Evolutionary conservation across 2,888 invertebrate genomes (phyloP), one percentile per base, ranked within the genome.

Genomic region (Anticlea derivata): DNA sequence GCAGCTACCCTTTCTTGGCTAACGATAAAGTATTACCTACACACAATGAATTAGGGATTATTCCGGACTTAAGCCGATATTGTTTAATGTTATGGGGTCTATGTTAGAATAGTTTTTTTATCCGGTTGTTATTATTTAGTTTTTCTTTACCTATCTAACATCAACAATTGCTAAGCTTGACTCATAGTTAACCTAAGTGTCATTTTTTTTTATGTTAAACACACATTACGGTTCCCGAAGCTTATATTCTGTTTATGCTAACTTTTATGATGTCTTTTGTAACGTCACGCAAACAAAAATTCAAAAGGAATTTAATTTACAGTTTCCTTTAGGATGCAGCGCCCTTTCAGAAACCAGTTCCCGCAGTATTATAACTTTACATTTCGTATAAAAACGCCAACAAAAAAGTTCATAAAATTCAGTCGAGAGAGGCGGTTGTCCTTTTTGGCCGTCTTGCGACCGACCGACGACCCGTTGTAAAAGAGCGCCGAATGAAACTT

Each of bases 361-460:
- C 73, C 61, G 72, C 66, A 65, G 70, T 70, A 65, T 68, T 73
- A 65, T 68, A 76, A 73, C 76, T 79, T 78, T 75, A 75, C 72
- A 74, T 82, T 79, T 72, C 70, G 58, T 72, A 70, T 77, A 75
- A 69, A 80, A 77, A 77, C 45, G 73, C 75, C 67, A 80, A 83
- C 76, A 80, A 83, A 84, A 82, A 81, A 82, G 76, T 81, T 80
- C 74, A 81, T 84, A 80, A 86, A 84, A 84, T 83, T 84, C 80
- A 75, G 78, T 68, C 65, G 61, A 71, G 70, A 73, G 70, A 63
- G 64, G 59, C 59, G 71, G 67, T 77, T 77, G 79, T 83, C 73
- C 76, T 82, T 86, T 86, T 83, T 75, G 72, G 80, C 74, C 73
- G 73, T 68, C 56, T 60, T 50, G 43, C 41, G 40, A 53, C 33